Percentiles rank a stretch among this genome's conserved stretches.
These are phyloP conservation scores for Noctilio leporinus DNA, from an alignment of 2,113 vertebrate genomes.

Conservation along the genomic window DNA sequence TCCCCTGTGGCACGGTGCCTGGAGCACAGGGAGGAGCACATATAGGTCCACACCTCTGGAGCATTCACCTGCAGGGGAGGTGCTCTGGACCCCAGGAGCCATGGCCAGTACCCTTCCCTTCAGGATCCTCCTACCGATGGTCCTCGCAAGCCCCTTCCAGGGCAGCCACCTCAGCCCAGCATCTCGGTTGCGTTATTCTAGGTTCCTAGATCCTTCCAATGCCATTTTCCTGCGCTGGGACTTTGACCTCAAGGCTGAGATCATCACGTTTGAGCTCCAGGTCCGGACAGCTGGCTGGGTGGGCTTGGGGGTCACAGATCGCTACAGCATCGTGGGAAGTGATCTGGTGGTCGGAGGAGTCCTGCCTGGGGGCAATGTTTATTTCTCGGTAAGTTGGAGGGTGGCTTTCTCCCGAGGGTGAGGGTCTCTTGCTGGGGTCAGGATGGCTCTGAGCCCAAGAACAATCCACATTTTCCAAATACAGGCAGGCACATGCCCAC, in stretches of 20 bases:
- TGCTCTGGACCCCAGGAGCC: not conserved
- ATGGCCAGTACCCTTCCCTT: slow-evolving; percentile 41
- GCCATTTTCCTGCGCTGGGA: slow-evolving; percentile 78
- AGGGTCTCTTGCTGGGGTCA: not conserved
- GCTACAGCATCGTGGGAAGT: slow-evolving; percentile 71
- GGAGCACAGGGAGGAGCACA: not conserved
- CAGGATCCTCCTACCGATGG: not conserved
- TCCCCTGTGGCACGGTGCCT: slow-evolving; percentile 57
- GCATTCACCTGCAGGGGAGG: not conserved
- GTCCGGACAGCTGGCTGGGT: slow-evolving; percentile 82
- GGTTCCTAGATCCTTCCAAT: slow-evolving; percentile 73
- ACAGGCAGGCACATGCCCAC: not conserved
- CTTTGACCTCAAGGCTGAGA: slow-evolving; percentile 69
- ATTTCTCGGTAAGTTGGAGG: slow-evolving; percentile 79
- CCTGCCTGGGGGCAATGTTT: slow-evolving; percentile 66
- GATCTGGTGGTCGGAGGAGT: slow-evolving; percentile 82
- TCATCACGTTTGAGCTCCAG: slow-evolving; percentile 79
- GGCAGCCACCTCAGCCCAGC: not conserved
- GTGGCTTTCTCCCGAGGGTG: not conserved
- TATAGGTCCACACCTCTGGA: not conserved
- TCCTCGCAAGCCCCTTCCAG: not conserved
- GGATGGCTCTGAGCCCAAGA: not conserved
- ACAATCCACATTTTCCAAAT: not conserved
- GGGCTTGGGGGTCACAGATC: slow-evolving; percentile 79
- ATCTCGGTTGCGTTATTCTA: slow-evolving; percentile 71